These are phyloP conservation scores for Rhabdomys dilectus DNA, from an alignment of 2,113 vertebrate species.

Conservation along the genomic window DNA sequence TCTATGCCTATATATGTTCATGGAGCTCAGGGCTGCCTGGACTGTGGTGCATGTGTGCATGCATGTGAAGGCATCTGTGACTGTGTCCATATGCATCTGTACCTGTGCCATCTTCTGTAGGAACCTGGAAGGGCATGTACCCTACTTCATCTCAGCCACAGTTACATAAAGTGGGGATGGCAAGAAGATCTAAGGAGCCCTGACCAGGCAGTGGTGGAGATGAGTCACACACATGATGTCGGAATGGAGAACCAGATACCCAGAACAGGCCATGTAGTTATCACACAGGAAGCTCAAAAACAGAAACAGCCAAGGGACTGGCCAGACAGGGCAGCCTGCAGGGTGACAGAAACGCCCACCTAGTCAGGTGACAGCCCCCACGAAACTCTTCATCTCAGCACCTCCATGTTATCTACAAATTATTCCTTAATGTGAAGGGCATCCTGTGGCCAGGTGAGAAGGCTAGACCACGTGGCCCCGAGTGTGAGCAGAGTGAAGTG, in stretches of 20 bases:
- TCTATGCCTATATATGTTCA: rapidly evolving
- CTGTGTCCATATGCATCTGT: no score
- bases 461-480: not conserved
- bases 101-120: not conserved
- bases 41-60: no score
- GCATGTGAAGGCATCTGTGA: not conserved
- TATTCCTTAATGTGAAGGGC: rapidly evolving
- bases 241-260: not conserved
- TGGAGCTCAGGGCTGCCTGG: not conserved
- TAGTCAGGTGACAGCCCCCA: rapidly evolving
- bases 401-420: rapidly evolving
- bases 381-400: no score
- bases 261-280: not conserved
- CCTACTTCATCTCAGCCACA: not conserved
- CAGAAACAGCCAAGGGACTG: not conserved
- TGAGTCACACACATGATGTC: not conserved
- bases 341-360: not conserved
- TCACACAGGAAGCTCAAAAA: not conserved
- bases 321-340: not conserved
- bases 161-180: not conserved
- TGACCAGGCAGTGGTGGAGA: not conserved
- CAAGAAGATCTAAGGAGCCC: not conserved
- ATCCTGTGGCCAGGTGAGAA: rapidly evolving
- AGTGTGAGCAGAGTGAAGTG: rapidly evolving
- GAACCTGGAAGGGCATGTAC: not conserved